These are phyloP conservation scores for Oedothorax gibbosus DNA, from an alignment of 1,140 invertebrate genomes.

Conservation along the genomic window DNA sequence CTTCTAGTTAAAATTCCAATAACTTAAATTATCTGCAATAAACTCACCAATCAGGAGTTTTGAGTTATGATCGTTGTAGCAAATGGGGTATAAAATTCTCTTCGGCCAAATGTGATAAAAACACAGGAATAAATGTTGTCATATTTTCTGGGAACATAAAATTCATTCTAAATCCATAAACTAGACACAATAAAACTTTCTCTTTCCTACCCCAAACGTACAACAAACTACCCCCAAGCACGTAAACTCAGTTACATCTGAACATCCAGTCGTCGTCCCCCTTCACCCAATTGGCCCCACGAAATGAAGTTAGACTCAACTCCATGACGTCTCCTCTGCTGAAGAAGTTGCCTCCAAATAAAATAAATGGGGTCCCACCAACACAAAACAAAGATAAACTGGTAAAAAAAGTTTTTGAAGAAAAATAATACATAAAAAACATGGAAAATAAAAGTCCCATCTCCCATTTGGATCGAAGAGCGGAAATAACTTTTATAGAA, in stretches of 20 bases:
- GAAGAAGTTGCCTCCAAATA: background rate
- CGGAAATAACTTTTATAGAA: slow-evolving; percentile 61
- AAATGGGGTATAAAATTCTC: too few relatives aligned
- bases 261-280: background rate
- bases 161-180: too few relatives aligned
- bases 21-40: too few relatives aligned
- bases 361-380: slow-evolving; percentile 20
- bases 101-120: too few relatives aligned
- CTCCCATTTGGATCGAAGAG: slow-evolving; percentile 38
- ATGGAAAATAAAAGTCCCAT: slow-evolving; percentile 54
- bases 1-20: too few relatives aligned
- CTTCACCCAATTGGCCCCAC: slow-evolving; percentile 3
- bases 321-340: slow-evolving; percentile 34
- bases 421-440: slow-evolving; percentile 15
- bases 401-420: background rate
- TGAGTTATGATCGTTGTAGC: too few relatives aligned
- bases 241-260: background rate
- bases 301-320: slow-evolving; percentile 41
- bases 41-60: too few relatives aligned
- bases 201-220: background rate
- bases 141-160: too few relatives aligned
- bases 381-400: slow-evolving; percentile 45
- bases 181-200: too few relatives aligned
- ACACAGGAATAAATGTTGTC: too few relatives aligned
- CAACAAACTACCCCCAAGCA: background rate